phyloP scores from a whole-genome alignment of 2,797 vertebrate genomes.

The Falco cherrug region DNA sequence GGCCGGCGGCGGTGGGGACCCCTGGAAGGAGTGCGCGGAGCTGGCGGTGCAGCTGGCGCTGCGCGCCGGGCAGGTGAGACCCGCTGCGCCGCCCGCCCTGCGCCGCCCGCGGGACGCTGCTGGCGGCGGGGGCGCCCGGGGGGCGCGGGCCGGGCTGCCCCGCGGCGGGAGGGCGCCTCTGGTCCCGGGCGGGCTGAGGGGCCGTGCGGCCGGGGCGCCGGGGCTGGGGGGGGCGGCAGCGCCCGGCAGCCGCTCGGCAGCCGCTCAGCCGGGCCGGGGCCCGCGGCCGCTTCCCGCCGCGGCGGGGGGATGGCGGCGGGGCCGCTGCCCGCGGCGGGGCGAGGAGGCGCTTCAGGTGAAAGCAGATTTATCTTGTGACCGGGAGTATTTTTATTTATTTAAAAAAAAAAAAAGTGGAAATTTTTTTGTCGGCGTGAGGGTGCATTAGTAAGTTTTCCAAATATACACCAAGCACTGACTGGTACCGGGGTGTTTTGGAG shows the following conservation, averaged over 20 bases:
- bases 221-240: neutral
- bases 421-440: neutral
- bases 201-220: neutral
- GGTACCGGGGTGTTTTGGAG: neutral
- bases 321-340: too few relatives aligned
- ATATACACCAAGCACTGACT: neutral
- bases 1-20: conserved; percentile 20
- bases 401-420: neutral
- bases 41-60: conserved; percentile 81
- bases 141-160: neutral
- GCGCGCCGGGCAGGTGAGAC: conserved; percentile 84
- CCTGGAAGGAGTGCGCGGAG: conserved; percentile 81
- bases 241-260: neutral
- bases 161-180: neutral
- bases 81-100: neutral
- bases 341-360: too few relatives aligned
- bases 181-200: neutral
- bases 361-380: too few relatives aligned
- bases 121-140: too few relatives aligned
- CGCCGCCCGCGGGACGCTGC: neutral
- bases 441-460: neutral
- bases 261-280: neutral
- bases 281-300: neutral
- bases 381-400: too few relatives aligned
- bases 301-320: neutral